These are phyloP conservation scores for Macroglossus sobrinus DNA, from an alignment of 2,113 vertebrate genomes.

Conservation along the genomic window DNA sequence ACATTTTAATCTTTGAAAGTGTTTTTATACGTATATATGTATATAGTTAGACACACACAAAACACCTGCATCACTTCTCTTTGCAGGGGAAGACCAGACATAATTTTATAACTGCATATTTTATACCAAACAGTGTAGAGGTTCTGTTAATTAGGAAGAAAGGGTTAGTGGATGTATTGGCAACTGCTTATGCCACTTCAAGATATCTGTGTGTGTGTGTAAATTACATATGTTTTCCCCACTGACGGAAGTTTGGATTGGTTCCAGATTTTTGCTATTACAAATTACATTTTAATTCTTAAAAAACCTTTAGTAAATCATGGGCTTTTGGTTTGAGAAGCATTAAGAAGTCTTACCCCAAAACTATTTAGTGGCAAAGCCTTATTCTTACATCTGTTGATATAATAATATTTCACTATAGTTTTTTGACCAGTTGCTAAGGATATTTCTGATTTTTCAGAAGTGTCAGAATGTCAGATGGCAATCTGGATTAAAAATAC, in stretches of 20 bases:
- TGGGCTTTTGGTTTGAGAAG: not conserved
- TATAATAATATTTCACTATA: not conserved
- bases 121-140: not conserved
- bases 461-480: not conserved
- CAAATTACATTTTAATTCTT: constrained; percentile 6
- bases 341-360: not conserved
- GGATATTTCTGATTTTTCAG: not conserved
- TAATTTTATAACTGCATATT: not conserved
- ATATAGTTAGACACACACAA: not conserved
- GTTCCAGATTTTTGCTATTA: not conserved
- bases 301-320: not conserved
- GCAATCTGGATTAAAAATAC: constrained; percentile 2
- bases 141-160: not conserved
- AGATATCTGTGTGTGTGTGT: not conserved
- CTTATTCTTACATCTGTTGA: not conserved
- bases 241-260: not conserved
- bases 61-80: not conserved
- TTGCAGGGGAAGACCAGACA: not conserved
- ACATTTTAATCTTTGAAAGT: not conserved
- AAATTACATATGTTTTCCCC: not conserved
- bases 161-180: not conserved
- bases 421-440: not conserved
- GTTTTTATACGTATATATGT: not conserved
- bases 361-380: not conserved
- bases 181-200: not conserved